Conservation (phyloP, 2,113 vertebrate species). For the Dicentrarchus labrax region DNA sequence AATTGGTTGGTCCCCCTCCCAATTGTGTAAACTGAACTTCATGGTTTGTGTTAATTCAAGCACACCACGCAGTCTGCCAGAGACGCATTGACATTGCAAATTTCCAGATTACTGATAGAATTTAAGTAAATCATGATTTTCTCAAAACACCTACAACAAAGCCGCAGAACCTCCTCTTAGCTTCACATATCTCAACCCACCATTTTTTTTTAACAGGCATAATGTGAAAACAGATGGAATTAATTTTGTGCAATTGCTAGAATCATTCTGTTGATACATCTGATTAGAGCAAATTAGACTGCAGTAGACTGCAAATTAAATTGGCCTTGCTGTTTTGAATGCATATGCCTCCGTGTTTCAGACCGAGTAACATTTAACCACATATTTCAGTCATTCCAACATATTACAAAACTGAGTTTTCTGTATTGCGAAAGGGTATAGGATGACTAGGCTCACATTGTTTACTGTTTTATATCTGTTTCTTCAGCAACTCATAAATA, state of each 20-base stretch:
- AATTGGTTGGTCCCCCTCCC: neutral
- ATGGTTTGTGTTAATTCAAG: neutral
- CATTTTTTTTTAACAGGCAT: neutral
- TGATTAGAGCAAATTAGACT: conserved; percentile 64
- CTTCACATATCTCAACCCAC: neutral
- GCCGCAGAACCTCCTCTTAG: conserved; percentile 7
- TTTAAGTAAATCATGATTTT: conserved; percentile 17
- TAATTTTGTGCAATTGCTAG: conserved; percentile 53
- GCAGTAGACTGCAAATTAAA: conserved; percentile 50
- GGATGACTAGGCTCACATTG: neutral
- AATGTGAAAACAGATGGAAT: conserved; percentile 64
- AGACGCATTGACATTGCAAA: neutral
- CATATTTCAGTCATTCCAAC: conserved; percentile 22
- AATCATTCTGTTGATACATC: conserved; percentile 57
- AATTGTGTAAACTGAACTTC: neutral
- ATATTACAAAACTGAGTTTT: conserved; percentile 1
- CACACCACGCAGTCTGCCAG: neutral
- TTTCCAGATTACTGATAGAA: neutral
- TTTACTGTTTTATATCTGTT: conserved; percentile 13
- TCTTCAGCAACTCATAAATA: conserved; percentile 1
- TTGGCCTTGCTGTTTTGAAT: conserved; percentile 22
- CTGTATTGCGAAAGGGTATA: neutral
- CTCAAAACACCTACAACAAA: neutral
- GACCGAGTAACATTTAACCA: conserved; percentile 5
- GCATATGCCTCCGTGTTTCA: conserved; percentile 18